Percentiles rank a stretch among this genome's conserved stretches.
phyloP scores from a whole-genome alignment of 2,113 vertebrate genomes.

The Aplodontia rufa region DNA sequence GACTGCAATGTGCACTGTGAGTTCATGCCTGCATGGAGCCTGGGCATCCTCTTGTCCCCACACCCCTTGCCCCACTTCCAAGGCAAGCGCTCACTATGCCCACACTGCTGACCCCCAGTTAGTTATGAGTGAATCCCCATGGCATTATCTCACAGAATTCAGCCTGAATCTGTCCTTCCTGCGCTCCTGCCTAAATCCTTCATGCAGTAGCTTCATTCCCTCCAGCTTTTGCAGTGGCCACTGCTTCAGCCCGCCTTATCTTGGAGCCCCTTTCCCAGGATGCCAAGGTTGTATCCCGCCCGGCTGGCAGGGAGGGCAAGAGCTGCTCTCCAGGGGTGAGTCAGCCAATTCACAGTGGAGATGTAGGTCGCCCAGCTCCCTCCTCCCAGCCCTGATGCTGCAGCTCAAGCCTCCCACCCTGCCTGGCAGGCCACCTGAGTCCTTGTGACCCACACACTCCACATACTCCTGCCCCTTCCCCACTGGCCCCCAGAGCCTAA shows the following conservation, averaged over 20 bases:
- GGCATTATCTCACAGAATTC: not conserved
- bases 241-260: slow-evolving; percentile 17
- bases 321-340: slow-evolving; percentile 71
- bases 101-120: not conserved
- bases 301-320: slow-evolving; percentile 28
- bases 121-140: not conserved
- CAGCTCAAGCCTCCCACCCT: not conserved
- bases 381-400: slow-evolving; percentile 6
- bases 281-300: slow-evolving; percentile 25
- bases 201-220: not conserved
- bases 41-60: not conserved
- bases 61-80: fast-evolving
- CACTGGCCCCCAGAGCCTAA: not conserved
- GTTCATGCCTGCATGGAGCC: not conserved
- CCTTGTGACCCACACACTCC: not conserved
- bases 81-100: fast-evolving
- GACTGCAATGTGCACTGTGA: not conserved
- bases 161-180: not conserved
- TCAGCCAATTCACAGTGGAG: slow-evolving; percentile 71
- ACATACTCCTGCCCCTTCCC: not conserved
- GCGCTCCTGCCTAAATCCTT: not conserved
- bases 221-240: not conserved
- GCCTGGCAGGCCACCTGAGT: not conserved
- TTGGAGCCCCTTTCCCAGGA: slow-evolving; percentile 19
- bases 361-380: slow-evolving; percentile 72